Conservation (phyloP, 2,888 invertebrate species). For the Caenorhabditis afra region DNA sequence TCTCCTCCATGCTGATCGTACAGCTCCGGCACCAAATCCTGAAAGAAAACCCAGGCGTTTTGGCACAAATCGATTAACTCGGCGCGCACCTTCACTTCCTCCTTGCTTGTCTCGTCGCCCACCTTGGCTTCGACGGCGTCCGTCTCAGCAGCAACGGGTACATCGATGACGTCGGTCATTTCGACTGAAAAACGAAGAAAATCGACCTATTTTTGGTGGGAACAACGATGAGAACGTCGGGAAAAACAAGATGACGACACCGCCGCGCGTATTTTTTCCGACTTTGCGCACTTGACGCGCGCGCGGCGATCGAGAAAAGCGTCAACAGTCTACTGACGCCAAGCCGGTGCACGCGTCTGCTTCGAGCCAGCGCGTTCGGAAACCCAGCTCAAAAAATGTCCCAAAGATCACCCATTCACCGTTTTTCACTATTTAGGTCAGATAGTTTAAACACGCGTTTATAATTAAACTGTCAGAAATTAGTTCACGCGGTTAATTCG, state of each 20-base stretch:
- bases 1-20: slow-evolving; percentile 56
- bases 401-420: too few relatives aligned
- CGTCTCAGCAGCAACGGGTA: not conserved
- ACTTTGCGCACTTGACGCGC: slow-evolving; percentile 5
- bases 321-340: slow-evolving; percentile 1
- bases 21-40: slow-evolving; percentile 37
- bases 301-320: slow-evolving; percentile 28
- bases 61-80: not conserved
- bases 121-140: not conserved
- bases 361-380: too few relatives aligned
- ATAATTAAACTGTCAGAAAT: not conserved
- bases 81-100: slow-evolving; percentile 7
- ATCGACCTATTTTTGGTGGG: not conserved
- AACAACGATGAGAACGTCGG: not conserved
- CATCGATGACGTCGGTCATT: slow-evolving; percentile 7
- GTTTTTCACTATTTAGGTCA: not conserved
- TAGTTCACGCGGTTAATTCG: not conserved
- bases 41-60: not conserved
- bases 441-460: not conserved
- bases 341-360: too few relatives aligned
- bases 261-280: not conserved
- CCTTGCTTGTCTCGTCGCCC: not conserved
- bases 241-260: slow-evolving; percentile 1
- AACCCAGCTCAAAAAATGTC: too few relatives aligned
- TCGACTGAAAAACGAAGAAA: not conserved